A percentile compares a stretch with the other conserved stretches of the same genome.
Conservation (phyloP, 2,797 vertebrate genomes). For the Smutsia temminckii region DNA sequence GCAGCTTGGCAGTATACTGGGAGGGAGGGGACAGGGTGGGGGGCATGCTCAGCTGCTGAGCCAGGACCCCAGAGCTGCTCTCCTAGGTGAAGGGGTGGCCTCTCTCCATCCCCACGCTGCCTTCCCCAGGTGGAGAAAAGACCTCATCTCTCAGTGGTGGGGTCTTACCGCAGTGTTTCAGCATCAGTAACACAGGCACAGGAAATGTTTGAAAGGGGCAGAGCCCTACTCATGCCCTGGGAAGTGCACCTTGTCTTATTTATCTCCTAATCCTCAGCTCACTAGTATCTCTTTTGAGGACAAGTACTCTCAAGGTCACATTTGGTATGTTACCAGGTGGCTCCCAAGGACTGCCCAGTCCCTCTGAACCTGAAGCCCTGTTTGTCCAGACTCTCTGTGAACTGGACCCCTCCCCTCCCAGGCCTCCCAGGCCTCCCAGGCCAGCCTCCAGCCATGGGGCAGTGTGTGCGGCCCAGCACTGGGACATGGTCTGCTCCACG, state of each 20-base stretch:
- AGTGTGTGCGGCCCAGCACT: background rate
- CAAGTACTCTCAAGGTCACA: background rate
- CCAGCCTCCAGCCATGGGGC: background rate
- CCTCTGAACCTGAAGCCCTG: background rate
- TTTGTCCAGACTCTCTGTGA: background rate
- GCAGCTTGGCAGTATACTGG: constrained; percentile 80
- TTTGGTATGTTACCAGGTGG: background rate
- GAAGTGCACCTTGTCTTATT: background rate
- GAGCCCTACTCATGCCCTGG: background rate
- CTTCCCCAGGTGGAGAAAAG: background rate
- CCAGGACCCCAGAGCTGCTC: background rate
- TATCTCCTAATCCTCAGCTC: background rate
- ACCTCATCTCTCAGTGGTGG: background rate
- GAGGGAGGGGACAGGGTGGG: background rate
- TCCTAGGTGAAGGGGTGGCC: background rate
- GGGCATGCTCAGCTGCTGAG: background rate
- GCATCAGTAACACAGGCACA: background rate
- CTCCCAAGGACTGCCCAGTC: background rate
- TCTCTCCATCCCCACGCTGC: background rate
- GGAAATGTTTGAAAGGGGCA: fast-evolving
- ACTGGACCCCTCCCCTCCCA: background rate
- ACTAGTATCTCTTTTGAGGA: background rate
- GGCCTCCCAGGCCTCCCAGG: background rate
- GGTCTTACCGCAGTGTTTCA: background rate
- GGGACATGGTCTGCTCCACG: fast-evolving